A percentile compares a stretch with the other conserved stretches of the same genome.
These are phyloP conservation scores for Muscidifurax raptorellus DNA, from an alignment of 1,140 invertebrate species.

Conservation along the genomic window DNA sequence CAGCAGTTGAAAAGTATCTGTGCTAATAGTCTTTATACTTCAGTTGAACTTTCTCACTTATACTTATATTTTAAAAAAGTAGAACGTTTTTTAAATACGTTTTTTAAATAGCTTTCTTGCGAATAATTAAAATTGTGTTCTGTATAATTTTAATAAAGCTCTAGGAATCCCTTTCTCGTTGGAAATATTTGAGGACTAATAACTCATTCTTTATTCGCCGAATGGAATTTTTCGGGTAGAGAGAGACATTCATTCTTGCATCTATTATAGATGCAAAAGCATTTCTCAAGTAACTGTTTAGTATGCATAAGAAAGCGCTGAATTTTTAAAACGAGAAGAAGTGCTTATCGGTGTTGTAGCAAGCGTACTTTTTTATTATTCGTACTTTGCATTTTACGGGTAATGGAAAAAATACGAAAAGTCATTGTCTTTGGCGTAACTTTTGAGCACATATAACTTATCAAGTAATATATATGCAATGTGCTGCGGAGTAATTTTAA, in stretches of 20 bases:
- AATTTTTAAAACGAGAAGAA: not conserved
- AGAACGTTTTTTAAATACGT: too few relatives aligned
- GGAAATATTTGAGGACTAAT: not conserved
- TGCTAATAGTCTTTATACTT: too few relatives aligned
- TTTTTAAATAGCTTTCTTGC: too few relatives aligned
- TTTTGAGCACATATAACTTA: too few relatives aligned
- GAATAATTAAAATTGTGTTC: too few relatives aligned
- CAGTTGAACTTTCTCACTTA: too few relatives aligned
- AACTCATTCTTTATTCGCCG: not conserved
- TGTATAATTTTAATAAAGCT: not conserved
- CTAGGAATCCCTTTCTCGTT: not conserved
- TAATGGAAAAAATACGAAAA: not conserved
- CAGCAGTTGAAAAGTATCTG: too few relatives aligned
- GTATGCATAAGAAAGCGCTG: not conserved
- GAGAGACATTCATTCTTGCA: not conserved
- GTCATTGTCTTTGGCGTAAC: not conserved
- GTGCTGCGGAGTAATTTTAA: too few relatives aligned
- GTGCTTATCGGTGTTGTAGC: not conserved
- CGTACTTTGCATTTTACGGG: not conserved
- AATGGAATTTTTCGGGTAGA: not conserved
- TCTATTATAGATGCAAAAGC: not conserved
- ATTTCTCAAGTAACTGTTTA: not conserved
- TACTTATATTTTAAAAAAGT: too few relatives aligned
- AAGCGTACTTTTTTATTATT: slow-evolving; percentile 2
- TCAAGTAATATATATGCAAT: too few relatives aligned